These are phyloP conservation scores for Dicyrtomina minuta DNA, from an alignment of 2,888 invertebrate species.

Conservation along the genomic window DNA sequence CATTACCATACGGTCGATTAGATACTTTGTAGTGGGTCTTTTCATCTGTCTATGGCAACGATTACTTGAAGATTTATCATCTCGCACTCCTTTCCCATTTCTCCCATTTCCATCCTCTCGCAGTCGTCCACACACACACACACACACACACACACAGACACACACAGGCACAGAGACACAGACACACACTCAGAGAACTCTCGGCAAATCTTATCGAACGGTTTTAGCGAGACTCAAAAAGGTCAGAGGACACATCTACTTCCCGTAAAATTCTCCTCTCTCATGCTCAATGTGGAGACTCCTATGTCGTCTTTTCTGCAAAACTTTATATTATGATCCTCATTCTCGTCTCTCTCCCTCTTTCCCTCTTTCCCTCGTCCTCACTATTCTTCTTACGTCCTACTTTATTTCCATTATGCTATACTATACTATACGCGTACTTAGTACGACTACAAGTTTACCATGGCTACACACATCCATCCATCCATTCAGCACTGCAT, in stretches of 20 bases:
- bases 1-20: constrained; percentile 15
- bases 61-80: constrained; percentile 3
- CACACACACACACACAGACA: no score
- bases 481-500: no score
- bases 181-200: not conserved
- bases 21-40: constrained; percentile 6
- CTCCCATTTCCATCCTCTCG: not conserved
- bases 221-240: not conserved
- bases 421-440: no score
- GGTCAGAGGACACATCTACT: constrained; percentile 12
- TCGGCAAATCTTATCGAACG: constrained; percentile 3
- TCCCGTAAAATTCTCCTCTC: constrained; percentile 2
- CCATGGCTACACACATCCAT: no score
- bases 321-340: no score
- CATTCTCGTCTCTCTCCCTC: no score
- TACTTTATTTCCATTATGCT: no score
- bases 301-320: no score
- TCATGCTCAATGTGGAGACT: not conserved
- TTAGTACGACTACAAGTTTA: no score
- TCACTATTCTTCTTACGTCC: not conserved
- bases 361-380: not conserved
- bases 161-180: no score
- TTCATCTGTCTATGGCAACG: constrained; percentile 6
- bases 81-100: not conserved
- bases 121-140: not conserved